Evolutionary conservation across 2,113 vertebrate species (phyloP).

Genomic region (Python bivittatus): DNA sequence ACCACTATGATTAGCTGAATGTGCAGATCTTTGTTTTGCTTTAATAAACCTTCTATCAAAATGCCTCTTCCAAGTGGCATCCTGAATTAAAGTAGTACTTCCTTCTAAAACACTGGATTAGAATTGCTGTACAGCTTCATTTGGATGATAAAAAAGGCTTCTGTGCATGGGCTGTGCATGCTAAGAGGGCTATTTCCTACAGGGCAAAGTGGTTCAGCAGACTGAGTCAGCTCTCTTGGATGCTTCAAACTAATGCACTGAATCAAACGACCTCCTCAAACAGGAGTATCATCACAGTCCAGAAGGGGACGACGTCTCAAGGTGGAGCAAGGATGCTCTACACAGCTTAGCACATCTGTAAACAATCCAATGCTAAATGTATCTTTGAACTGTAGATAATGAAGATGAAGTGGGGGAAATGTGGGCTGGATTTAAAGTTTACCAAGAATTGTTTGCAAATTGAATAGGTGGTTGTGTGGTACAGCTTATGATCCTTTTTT

Average conservation of each 20-base stretch:
- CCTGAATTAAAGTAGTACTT: neutral
- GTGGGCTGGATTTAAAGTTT: neutral
- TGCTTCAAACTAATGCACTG: neutral
- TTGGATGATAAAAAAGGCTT: neutral
- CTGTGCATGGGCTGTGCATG: neutral
- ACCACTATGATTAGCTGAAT: neutral
- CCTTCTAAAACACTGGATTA: neutral
- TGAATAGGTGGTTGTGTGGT: neutral
- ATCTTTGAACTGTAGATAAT: neutral
- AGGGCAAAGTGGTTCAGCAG: neutral
- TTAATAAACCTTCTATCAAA: neutral
- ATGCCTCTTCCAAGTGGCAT: neutral
- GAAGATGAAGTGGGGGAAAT: neutral
- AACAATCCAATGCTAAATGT: neutral
- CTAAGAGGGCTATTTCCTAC: neutral
- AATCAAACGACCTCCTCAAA: neutral
- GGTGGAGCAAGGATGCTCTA: neutral
- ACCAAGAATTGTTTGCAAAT: neutral
- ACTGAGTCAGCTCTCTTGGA: neutral
- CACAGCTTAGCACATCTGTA: neutral
- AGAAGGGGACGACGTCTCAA: neutral
- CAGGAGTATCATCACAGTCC: neutral
- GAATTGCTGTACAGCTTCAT: neutral
- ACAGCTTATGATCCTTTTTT: neutral
- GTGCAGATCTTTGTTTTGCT: neutral